Evolutionary conservation across 2,797 vertebrate species (phyloP).

Genomic region (Epinephelus awoara): DNA sequence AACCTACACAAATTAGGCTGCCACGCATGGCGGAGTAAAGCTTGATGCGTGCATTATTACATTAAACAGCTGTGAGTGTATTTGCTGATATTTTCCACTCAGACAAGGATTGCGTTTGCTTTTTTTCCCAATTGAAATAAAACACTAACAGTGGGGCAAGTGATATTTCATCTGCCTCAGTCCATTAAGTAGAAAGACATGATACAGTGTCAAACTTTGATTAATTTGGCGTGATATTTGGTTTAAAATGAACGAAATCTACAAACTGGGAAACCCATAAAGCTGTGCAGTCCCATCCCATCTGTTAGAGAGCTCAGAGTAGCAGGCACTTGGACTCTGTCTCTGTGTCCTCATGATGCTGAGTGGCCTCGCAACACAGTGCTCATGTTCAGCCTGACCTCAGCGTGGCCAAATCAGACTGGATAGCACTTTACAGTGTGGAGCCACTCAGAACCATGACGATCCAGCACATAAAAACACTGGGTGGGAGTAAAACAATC

Average conservation of each 20-base stretch:
- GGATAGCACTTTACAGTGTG: slow-evolving; percentile 55
- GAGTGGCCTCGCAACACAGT: slow-evolving; percentile 61
- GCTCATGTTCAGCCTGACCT: slow-evolving; percentile 69
- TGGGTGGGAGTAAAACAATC: not conserved
- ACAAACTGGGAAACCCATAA: slow-evolving; percentile 49
- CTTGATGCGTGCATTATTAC: slow-evolving; percentile 63
- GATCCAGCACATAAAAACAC: slow-evolving; percentile 14
- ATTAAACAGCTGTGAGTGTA: slow-evolving; percentile 73
- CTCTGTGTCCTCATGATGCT: slow-evolving; percentile 43
- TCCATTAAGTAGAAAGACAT: slow-evolving; percentile 19
- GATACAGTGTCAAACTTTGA: slow-evolving; percentile 47
- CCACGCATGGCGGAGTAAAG: slow-evolving; percentile 45
- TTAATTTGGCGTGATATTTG: slow-evolving; percentile 37
- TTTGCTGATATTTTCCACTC: slow-evolving; percentile 55
- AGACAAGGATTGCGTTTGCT: slow-evolving; percentile 41
- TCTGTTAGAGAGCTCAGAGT: slow-evolving; percentile 62
- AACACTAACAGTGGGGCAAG: slow-evolving; percentile 33
- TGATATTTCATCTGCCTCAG: slow-evolving; percentile 33
- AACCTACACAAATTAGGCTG: slow-evolving; percentile 66
- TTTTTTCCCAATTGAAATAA: slow-evolving; percentile 33
- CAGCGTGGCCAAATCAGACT: slow-evolving; percentile 62
- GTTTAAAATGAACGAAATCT: slow-evolving; percentile 56
- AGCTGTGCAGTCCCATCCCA: slow-evolving; percentile 59
- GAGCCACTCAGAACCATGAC: slow-evolving; percentile 34
- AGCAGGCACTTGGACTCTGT: slow-evolving; percentile 49